Percentiles rank a stretch among this genome's conserved stretches.
Conservation (phyloP, 2,797 vertebrate genomes). For the Emys orbicularis region DNA sequence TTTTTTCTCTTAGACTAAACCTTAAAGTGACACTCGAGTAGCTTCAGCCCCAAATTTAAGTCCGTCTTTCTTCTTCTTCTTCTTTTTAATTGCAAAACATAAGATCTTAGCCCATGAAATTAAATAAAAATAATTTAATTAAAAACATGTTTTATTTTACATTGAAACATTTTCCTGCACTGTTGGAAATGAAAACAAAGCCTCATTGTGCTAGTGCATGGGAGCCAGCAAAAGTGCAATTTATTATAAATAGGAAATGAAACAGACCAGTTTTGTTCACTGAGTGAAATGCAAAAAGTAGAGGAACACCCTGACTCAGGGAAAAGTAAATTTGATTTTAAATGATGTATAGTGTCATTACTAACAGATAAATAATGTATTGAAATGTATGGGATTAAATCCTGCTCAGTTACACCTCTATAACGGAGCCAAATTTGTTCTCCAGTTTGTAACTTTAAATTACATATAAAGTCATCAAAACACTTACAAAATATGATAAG, state of each 20-base stretch:
- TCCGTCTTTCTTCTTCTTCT: not conserved
- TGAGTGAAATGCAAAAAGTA: not conserved
- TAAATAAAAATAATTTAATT: conserved; percentile 15
- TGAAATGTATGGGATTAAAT: not conserved
- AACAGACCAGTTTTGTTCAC: not conserved
- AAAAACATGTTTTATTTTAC: not conserved
- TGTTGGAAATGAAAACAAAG: conserved; percentile 41
- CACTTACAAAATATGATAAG: not conserved
- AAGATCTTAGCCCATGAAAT: not conserved
- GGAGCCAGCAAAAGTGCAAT: not conserved
- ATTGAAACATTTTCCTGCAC: not conserved
- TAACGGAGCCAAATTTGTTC: not conserved
- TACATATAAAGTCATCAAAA: not conserved
- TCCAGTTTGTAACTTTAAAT: not conserved
- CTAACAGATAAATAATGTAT: not conserved
- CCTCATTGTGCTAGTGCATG: not conserved
- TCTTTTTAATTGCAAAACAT: not conserved
- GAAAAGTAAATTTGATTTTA: not conserved
- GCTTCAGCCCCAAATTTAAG: not conserved
- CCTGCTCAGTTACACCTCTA: not conserved
- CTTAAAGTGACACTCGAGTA: not conserved
- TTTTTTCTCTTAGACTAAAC: not conserved
- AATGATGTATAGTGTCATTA: not conserved
- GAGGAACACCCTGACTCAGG: not conserved
- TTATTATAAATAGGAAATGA: conserved; percentile 23